These are phyloP conservation scores for Pangasianodon hypophthalmus DNA, from an alignment of 2,113 vertebrate species.

Conservation along the genomic window DNA sequence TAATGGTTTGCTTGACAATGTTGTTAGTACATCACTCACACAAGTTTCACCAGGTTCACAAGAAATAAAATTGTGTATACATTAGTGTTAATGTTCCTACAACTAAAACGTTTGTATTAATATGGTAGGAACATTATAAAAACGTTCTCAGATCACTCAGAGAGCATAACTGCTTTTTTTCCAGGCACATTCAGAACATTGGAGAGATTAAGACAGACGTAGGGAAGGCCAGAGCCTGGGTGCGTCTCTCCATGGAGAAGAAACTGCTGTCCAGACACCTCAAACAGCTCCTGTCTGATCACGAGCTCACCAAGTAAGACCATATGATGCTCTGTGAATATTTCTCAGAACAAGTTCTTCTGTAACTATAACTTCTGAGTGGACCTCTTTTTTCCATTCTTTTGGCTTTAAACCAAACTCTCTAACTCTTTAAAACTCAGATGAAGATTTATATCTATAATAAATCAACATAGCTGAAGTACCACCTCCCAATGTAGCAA, in stretches of 20 bases:
- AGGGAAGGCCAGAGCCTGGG: slow-evolving; percentile 97
- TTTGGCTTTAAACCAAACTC: neutral
- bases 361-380: neutral
- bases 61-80: no score
- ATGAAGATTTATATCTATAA: slow-evolving; percentile 54
- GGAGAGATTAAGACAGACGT: slow-evolving; percentile 98
- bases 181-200: slow-evolving; percentile 96
- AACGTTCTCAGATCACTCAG: slow-evolving; percentile 69
- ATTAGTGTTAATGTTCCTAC: neutral
- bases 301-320: slow-evolving; percentile 94
- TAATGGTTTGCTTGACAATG: neutral
- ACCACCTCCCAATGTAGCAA: slow-evolving; percentile 44
- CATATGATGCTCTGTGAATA: neutral
- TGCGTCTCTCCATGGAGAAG: slow-evolving; percentile 98
- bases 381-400: neutral
- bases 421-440: neutral
- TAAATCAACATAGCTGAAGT: slow-evolving; percentile 60
- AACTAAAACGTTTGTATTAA: neutral
- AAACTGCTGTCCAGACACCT: slow-evolving; percentile 95
- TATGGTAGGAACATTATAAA: neutral
- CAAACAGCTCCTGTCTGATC: slow-evolving; percentile 94
- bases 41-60: neutral
- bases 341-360: neutral
- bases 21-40: neutral
- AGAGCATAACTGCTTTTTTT: neutral